Evolutionary conservation across 2,113 vertebrate genomes (phyloP).

Genomic region (Siniperca chuatsi): DNA sequence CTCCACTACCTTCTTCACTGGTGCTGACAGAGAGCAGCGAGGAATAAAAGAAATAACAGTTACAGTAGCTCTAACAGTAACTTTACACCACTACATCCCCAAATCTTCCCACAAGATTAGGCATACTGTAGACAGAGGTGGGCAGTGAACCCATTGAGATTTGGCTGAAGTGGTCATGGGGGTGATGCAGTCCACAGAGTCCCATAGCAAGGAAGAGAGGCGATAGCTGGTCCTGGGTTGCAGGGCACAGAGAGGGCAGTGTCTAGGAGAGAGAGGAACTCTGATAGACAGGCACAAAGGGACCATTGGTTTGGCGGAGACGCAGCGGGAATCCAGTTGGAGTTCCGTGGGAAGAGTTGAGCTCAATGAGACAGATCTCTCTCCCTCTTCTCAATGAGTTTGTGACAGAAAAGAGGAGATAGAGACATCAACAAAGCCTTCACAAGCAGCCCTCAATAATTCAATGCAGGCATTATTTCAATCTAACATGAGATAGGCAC

Average conservation of each 20-base stretch:
- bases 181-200: constrained; percentile 9
- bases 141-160: constrained; percentile 12
- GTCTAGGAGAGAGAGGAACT: constrained; percentile 60
- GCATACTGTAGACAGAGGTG: neutral
- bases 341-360: constrained; percentile 74
- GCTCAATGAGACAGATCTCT: constrained; percentile 59
- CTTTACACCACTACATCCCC: neutral
- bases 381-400: constrained; percentile 40
- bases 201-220: constrained; percentile 22
- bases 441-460: constrained; percentile 38
- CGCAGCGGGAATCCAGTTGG: constrained; percentile 67
- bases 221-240: constrained; percentile 41
- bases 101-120: constrained; percentile 10
- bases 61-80: neutral
- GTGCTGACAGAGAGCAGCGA: no score
- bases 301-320: constrained; percentile 73
- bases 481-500: constrained; percentile 23
- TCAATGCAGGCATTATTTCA: constrained; percentile 35
- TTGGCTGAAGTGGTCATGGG: constrained; percentile 16
- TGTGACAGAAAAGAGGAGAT: constrained; percentile 48
- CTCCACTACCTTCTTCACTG: no score
- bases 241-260: constrained; percentile 75
- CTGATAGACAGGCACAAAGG: constrained; percentile 72
- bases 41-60: neutral
- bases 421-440: constrained; percentile 41